Evolutionary conservation across 1,140 invertebrate species (phyloP).

Genomic region (Papilio dardanus): DNA sequence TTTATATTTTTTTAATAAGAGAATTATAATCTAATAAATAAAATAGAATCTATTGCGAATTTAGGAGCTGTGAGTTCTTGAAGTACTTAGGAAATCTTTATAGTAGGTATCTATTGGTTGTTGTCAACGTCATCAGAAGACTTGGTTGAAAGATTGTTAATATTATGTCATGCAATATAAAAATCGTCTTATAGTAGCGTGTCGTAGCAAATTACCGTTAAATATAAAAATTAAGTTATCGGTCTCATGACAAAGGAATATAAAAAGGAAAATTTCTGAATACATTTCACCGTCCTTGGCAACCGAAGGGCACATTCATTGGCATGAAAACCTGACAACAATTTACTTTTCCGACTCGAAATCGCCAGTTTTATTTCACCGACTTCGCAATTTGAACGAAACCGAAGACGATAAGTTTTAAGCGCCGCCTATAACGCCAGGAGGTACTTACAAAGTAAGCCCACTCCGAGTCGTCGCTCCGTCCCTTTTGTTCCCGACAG

Average conservation of each 20-base stretch:
- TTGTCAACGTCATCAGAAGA: neutral
- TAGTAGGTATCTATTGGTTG: too few species aligned
- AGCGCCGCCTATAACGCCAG: constrained; percentile 40
- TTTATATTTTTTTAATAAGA: neutral
- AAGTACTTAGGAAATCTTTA: too few species aligned
- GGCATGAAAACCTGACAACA: constrained; percentile 34
- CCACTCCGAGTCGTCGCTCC: neutral
- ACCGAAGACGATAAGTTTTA: constrained; percentile 43
- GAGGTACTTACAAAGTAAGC: constrained; percentile 39
- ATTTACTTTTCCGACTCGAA: constrained; percentile 35
- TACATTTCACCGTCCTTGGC: constrained; percentile 24
- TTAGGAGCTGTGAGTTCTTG: too few species aligned
- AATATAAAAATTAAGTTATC: constrained; percentile 24
- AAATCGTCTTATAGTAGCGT: neutral
- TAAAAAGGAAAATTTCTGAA: constrained; percentile 31
- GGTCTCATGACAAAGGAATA: constrained; percentile 32
- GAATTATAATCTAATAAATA: too few species aligned
- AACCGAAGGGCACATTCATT: constrained; percentile 19
- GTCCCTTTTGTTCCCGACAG: constrained; percentile 46
- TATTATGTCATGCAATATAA: neutral
- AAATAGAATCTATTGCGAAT: too few species aligned
- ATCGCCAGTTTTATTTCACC: constrained; percentile 41
- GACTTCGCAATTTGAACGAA: constrained; percentile 43
- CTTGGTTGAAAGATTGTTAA: neutral
- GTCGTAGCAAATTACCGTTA: constrained; percentile 9